Percentiles rank a stretch among this genome's conserved stretches.
These are phyloP conservation scores for Cotesia chilonis DNA, from an alignment of 1,140 invertebrate genomes.

Conservation along the genomic window DNA sequence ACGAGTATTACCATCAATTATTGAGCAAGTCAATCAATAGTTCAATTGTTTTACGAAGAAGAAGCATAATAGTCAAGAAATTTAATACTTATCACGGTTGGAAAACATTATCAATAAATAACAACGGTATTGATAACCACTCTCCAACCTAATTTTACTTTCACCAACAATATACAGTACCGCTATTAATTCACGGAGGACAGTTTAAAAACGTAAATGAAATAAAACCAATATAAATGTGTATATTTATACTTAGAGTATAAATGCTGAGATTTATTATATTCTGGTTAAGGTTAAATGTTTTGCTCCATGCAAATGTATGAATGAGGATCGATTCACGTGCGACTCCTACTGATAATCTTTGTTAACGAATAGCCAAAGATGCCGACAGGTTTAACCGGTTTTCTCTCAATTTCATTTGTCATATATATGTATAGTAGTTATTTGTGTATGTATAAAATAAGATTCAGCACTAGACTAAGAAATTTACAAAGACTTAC, in stretches of 20 bases:
- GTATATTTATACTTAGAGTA: constrained; percentile 6
- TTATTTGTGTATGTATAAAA: neutral
- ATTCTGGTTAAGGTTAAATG: neutral
- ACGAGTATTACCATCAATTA: too few species aligned
- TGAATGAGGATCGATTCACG: constrained; percentile 26
- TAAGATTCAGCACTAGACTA: constrained; percentile 19
- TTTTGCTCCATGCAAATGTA: constrained; percentile 16
- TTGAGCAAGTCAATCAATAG: too few species aligned
- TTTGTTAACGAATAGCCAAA: constrained; percentile 28
- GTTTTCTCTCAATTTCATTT: constrained; percentile 32
- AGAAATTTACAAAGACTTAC: constrained; percentile 25
- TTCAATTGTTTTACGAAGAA: too few species aligned
- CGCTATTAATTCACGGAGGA: constrained; percentile 2
- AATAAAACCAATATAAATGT: neutral
- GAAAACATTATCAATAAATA: too few species aligned
- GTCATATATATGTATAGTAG: neutral
- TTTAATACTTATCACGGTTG: too few species aligned
- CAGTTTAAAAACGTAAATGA: neutral
- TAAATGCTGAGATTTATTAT: neutral
- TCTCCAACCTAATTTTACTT: constrained; percentile 30
- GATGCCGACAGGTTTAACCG: constrained; percentile 30
- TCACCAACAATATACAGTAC: neutral
- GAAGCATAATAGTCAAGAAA: too few species aligned
- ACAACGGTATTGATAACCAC: too few species aligned
- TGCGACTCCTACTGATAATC: constrained; percentile 25